Conservation (phyloP, 2,113 vertebrate species). For the cattle (Bos taurus) region ARS-UCD2.0 NC_037356.1:16519001-16519500, state of each 20-base stretch:
- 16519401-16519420: not conserved
- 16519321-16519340: not conserved
- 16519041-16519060: not conserved
- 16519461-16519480: not conserved
- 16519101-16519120: not conserved
- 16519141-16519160: not conserved
- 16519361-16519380: not conserved
- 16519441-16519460: not conserved
- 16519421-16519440: not conserved
- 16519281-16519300: not conserved
- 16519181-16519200: not conserved
- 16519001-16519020: not conserved
- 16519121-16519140: not conserved
- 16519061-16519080: not conserved
- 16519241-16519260: not conserved
- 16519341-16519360: not conserved
- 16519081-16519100: not conserved
- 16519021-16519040: not conserved
- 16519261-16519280: not conserved
- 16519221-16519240: not conserved
- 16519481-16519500: not conserved
- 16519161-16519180: constrained; percentile 19
- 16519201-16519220: not conserved
- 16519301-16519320: not conserved
- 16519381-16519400: not conserved